phyloP scores from a whole-genome alignment of 2,113 vertebrate species.

The Salvator merianae region DNA sequence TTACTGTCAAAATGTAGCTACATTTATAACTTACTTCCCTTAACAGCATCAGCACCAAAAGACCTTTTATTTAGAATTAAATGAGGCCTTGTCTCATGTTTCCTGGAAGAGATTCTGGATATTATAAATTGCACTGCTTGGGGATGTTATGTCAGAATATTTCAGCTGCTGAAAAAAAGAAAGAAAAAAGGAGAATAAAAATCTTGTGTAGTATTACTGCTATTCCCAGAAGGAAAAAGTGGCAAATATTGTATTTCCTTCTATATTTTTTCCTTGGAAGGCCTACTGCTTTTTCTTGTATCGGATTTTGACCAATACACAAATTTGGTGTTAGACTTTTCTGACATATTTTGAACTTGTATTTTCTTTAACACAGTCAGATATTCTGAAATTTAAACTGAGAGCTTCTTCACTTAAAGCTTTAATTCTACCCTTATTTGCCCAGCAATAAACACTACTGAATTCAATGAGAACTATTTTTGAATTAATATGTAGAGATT shows the following conservation, averaged over 20 bases:
- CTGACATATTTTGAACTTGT: background rate
- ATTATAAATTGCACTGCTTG: constrained; percentile 31
- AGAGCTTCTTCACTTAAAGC: background rate
- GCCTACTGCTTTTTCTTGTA: constrained; percentile 19
- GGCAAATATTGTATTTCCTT: constrained; percentile 14
- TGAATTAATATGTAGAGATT: too few relatives aligned
- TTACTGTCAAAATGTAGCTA: constrained; percentile 41
- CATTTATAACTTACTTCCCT: constrained; percentile 12
- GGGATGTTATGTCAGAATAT: constrained; percentile 27
- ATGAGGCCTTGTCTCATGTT: background rate
- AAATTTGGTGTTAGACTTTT: constrained; percentile 5
- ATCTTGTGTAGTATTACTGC: constrained; percentile 30
- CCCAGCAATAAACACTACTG: background rate
- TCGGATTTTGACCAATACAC: background rate
- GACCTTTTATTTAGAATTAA: constrained; percentile 47
- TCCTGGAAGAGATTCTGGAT: constrained; percentile 29
- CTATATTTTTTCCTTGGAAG: constrained; percentile 12
- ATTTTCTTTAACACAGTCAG: background rate
- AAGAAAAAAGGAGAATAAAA: background rate
- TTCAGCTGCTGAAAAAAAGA: constrained; percentile 37
- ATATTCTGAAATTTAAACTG: background rate
- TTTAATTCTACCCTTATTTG: background rate
- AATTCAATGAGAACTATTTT: background rate
- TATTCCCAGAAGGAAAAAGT: constrained; percentile 20
- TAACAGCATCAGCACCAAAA: background rate